Base-by-base conservation (phyloP, 2,888 invertebrate species). In the Macaria liturata region DNA sequence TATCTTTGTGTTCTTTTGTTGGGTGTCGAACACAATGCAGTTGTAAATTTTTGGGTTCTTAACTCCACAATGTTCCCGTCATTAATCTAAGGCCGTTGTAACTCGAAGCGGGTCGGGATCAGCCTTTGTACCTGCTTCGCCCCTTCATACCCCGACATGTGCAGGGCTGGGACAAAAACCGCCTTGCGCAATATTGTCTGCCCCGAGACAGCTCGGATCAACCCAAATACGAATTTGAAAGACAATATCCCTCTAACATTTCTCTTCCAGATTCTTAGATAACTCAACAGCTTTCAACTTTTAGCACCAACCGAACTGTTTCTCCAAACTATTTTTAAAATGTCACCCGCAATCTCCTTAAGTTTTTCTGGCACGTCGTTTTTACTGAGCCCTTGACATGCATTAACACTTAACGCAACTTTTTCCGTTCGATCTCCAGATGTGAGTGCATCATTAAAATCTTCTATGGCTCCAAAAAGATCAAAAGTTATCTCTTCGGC, bases 31-130 rank as follows among this genome's bases (percentile, higher is more conserved):
- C 65, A 91, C 91, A 91, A 91, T 88, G 84, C 85, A 88, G 88
- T 91, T 91, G 91, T 91, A 89, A 91, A 88, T 90, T 89, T 89
- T 90, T 88, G 87, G 88, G 88, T 84, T 88, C 88, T 90, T 86
- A 88, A 88, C 88, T 89, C 85, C 83, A 85, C 87, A 86, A 88
- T 86, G 84, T 87, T 88, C 87, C 83, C 87, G 86, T 82, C 89
- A 86, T 89, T 88, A 89, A 89, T 90, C 86, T 88, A 85, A 85
- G 83, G 82, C 86, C 85, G 86, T 81, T 85, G 90, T 86, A 89
- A 91, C 86, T 85, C 76, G 89, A 90, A 81, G 76, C 88, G 83
- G 88, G 84, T 81, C 76, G 78, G 83, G 75, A 73, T 56, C 59
- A 60, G 55, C 74, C 80, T 84, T 89, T 88, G 87, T 88, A 91